Conservation (phyloP, 2,797 vertebrate species). For the Sciaenops ocellatus region DNA sequence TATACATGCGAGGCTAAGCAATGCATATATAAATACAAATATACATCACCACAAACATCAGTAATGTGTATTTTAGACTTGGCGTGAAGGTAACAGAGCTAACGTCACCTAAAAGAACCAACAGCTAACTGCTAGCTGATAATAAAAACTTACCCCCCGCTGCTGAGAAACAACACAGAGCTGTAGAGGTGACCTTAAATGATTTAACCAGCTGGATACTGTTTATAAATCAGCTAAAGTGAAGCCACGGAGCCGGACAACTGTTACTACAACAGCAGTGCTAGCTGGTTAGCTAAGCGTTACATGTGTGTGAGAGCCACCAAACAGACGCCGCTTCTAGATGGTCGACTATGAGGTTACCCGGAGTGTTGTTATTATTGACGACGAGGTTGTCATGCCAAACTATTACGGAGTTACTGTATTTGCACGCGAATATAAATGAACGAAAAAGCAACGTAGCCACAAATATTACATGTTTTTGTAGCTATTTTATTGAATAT, state of each 20-base stretch:
- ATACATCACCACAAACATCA: fast-evolving
- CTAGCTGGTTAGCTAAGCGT: constrained; percentile 41
- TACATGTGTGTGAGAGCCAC: constrained; percentile 71
- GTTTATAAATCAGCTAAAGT: background rate
- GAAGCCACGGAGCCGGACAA: background rate
- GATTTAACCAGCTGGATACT: fast-evolving
- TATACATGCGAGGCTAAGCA: no score
- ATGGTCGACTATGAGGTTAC: constrained; percentile 56
- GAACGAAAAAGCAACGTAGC: fast-evolving
- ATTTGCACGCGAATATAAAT: fast-evolving
- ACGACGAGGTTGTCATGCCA: background rate
- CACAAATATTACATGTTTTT: fast-evolving
- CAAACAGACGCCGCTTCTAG: constrained; percentile 47
- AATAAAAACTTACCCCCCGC: constrained; percentile 49
- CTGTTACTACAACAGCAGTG: constrained; percentile 3
- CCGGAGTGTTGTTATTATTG: constrained; percentile 47
- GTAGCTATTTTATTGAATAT: fast-evolving
- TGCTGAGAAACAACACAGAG: background rate
- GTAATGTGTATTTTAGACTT: constrained; percentile 17
- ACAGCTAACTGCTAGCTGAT: constrained; percentile 56
- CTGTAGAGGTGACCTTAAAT: fast-evolving
- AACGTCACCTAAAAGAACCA: constrained; percentile 8
- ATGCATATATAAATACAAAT: fast-evolving
- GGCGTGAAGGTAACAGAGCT: constrained; percentile 1
- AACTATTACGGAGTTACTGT: fast-evolving